These are phyloP conservation scores for Polyommatus icarus DNA, from an alignment of 2,888 invertebrate species.

Conservation along the genomic window DNA sequence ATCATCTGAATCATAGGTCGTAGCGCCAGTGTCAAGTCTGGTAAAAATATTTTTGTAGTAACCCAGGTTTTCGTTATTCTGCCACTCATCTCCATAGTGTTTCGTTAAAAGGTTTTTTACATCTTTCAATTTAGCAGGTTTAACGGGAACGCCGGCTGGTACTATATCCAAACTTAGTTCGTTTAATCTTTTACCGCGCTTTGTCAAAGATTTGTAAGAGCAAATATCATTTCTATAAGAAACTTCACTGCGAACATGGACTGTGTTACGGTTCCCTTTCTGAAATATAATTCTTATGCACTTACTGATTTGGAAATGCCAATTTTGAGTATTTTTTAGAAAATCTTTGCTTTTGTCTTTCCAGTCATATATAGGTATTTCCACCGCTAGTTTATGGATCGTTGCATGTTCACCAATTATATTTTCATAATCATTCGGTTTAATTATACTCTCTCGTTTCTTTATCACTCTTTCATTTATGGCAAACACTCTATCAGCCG, in stretches of 20 bases:
- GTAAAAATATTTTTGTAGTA: constrained; percentile 37
- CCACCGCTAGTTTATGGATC: constrained; percentile 15
- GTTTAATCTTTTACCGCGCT: neutral
- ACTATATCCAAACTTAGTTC: neutral
- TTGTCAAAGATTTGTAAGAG: constrained; percentile 7
- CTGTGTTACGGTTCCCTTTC: constrained; percentile 1
- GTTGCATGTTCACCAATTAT: constrained; percentile 33
- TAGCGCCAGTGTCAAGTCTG: constrained; percentile 28
- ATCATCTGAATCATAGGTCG: constrained; percentile 22
- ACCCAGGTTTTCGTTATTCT: constrained; percentile 33
- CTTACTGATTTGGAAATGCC: constrained; percentile 38
- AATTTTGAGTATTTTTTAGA: constrained; percentile 36
- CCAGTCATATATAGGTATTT: constrained; percentile 25
- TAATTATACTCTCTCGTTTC: constrained; percentile 34
- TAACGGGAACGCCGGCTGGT: constrained; percentile 25
- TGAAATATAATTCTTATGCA: constrained; percentile 35
- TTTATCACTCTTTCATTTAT: constrained; percentile 33
- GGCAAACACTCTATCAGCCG: constrained; percentile 35
- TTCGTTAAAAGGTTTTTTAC: constrained; percentile 37
- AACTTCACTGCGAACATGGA: constrained; percentile 17
- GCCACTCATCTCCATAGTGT: constrained; percentile 38
- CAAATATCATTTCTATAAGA: constrained; percentile 10
- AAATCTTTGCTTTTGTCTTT: constrained; percentile 36
- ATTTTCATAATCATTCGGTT: constrained; percentile 33
- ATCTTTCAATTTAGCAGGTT: constrained; percentile 38